Percentiles rank a stretch among this genome's conserved stretches.
These are phyloP conservation scores for Mycogona germanica DNA, from an alignment of 2,888 invertebrate species.

Conservation along the genomic window DNA sequence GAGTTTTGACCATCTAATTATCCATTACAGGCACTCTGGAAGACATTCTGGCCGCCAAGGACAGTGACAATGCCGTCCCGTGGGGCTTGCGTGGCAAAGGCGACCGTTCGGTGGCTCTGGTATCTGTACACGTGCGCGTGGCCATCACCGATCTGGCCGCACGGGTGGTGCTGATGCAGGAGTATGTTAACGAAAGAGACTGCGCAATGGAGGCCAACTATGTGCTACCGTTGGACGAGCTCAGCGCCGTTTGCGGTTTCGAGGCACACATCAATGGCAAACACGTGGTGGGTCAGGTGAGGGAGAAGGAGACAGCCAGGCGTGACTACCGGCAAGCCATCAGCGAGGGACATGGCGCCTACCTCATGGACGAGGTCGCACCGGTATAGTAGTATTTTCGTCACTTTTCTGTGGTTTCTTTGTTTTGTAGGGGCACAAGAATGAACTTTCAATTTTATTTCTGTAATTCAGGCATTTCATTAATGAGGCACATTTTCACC, in stretches of 20 bases:
- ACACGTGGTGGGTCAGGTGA: slow-evolving; percentile 35
- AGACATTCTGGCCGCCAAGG: background rate
- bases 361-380: slow-evolving; percentile 34
- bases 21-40: background rate
- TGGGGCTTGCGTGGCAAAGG: background rate
- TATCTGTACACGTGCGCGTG: slow-evolving; percentile 1
- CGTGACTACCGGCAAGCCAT: slow-evolving; percentile 35
- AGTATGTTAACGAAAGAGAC: slow-evolving; percentile 10
- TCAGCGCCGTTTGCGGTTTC: slow-evolving; percentile 37
- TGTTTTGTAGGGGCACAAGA: background rate
- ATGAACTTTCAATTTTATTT: too few relatives aligned
- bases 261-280: slow-evolving; percentile 37
- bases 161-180: slow-evolving; percentile 19
- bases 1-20: background rate
- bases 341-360: slow-evolving; percentile 35
- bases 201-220: slow-evolving; percentile 35
- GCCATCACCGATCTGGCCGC: too few relatives aligned
- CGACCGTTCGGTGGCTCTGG: background rate
- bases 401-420: background rate
- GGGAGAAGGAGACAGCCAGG: slow-evolving; percentile 35
- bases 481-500: too few relatives aligned
- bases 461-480: too few relatives aligned
- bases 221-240: slow-evolving; percentile 36
- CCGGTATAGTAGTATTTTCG: slow-evolving; percentile 7
- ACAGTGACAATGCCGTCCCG: background rate